Base-by-base conservation (phyloP, 2,888 invertebrate species). In the Campoplex nolae region DNA sequence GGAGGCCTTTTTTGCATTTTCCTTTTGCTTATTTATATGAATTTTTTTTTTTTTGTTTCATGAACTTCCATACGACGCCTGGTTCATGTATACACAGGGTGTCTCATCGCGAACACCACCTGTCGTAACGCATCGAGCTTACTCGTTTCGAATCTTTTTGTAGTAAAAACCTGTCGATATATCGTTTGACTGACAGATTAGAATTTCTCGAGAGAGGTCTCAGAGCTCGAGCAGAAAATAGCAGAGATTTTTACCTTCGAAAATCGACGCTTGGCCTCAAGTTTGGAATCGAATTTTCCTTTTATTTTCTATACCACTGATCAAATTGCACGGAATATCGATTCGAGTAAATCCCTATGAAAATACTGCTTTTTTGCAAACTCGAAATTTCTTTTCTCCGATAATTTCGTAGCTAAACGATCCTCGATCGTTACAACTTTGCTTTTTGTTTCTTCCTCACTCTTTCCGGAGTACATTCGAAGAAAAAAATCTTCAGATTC, bases 1-100 rank as follows among this genome's bases (percentile, higher is more conserved):
- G 28, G 13, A 16, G 38, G 28, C 28, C 16, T 77, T 56, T 28
- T 54, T 81, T 45, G 9, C 45, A 67, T 65, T 42, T 70, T 56
- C 35, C 32, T 13, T 28, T 13, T 48, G 16, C 48, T 13, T 48
- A 16, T 48, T n/a, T n/a, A 0, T n/a, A 51, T n/a, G 51, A 7
- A n/a, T n/a, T n/a, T 18, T 51, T 51, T 18, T 51, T 51, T 18
- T 16, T 4, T 38, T 1, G 38, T 38, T 38, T 38, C 38, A 51
- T 18, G 7, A 51, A 18, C 51, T 51, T 51, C 7, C 18, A 51
- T 51, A 4, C 51, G 18, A 51, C n/a, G 51, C 18, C n/a, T n/a
- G 18, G 6, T 51, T n/a, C 16, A n/a, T 6, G 38, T 51, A 16
- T 7, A 51, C 18, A n/a, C 51, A 48, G 51, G 51, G 18, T 51